Evolutionary conservation across 2,797 vertebrate species (phyloP), one percentile per base, ranked within the genome.

Genomic region (Sebastolobus altivelis): DNA sequence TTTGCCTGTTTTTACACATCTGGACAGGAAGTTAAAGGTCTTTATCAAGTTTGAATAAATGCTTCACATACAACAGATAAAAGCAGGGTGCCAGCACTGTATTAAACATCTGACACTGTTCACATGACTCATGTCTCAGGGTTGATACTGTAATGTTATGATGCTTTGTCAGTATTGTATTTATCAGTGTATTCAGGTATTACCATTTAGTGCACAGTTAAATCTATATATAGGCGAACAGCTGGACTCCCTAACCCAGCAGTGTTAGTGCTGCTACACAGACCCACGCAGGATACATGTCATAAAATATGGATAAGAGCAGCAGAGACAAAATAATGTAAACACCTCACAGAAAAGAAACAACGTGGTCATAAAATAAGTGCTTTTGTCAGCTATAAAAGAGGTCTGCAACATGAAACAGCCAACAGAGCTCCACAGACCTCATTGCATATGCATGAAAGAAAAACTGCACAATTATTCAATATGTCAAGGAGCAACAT

Each of bases 301-400:
- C 37, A 83, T 85, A 62, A 74, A 81, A 85, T 86, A 84, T 80
- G 74, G 46, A 89, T 87, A 69, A 68, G 43, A 71, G 49, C 73
- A 83, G 68, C 29, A 25, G 43, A 59, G 37, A 38, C 2, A 69
- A 70, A 68, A 70, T 33, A 35, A 52, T 65, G 20, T n/a, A 29
- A 71, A 75, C 0, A 2, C 4, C 25, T 20, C 22, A 63, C 49
- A 20, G 11, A 63, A 68, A 66, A 46, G 22, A 62, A 58, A 38
- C 33, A 22, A 5, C 14, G n/a, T 11, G 7, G 18, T 40, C 3
- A 35, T 11, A 31, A 25, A 35, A 68, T 11, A 65, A 40, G 5
- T 20, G 13, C 6, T 2, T 70, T 14, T 61, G 22, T 38, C 14
- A 49, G 22, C 27, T 29, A 31, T 52, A 61, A 77, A 54, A 31